Evolutionary conservation across 2,797 vertebrate species (phyloP).

Genomic region (Vireo griseus): DNA sequence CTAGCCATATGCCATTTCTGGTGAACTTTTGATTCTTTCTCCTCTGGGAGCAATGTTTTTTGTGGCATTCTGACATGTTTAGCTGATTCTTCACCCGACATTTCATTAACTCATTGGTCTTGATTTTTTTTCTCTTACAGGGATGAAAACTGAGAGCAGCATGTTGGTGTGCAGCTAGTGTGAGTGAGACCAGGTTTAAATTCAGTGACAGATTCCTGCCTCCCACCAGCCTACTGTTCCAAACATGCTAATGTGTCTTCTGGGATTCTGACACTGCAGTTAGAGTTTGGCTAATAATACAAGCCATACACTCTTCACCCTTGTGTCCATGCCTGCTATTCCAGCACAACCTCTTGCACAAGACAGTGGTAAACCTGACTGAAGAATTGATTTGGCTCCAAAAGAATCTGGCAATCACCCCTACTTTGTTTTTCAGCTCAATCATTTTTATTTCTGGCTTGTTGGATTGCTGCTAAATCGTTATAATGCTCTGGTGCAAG

Average conservation of each 20-base stretch:
- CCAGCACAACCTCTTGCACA: neutral
- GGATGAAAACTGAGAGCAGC: conserved; percentile 17
- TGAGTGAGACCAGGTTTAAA: neutral
- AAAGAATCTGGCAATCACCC: neutral
- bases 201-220: neutral
- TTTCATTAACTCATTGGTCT: conserved; percentile 33
- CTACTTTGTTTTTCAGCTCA: neutral
- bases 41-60: neutral
- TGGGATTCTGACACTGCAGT: neutral
- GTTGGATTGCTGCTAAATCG: neutral
- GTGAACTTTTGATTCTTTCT: neutral
- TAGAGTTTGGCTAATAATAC: neutral
- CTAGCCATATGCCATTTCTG: neutral
- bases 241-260: neutral
- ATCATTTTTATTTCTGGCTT: neutral
- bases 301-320: neutral
- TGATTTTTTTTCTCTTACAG: neutral
- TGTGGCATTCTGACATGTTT: conserved; percentile 29
- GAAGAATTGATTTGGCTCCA: neutral
- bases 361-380: neutral
- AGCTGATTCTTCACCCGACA: conserved; percentile 13
- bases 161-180: neutral
- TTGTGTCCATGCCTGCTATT: neutral
- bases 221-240: neutral
- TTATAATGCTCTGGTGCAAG: neutral